Base-by-base conservation (phyloP, 1,140 invertebrate species). In the Pomacea maculata region DNA sequence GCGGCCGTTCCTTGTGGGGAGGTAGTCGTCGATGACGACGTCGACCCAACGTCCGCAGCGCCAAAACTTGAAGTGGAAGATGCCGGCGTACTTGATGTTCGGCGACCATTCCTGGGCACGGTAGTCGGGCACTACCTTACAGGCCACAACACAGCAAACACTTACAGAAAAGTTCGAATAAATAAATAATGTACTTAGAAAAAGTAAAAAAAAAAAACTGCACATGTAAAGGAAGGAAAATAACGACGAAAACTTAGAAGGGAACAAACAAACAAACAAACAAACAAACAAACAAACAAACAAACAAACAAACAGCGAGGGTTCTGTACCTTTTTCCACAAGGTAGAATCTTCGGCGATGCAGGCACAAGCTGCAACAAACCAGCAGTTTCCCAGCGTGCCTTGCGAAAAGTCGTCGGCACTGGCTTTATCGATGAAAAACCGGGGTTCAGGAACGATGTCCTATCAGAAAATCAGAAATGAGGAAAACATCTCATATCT, bases 21-120 rank as follows among this genome's bases (percentile, higher is more conserved):
- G 89, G 81, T 94, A 92, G 88, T 96, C 95, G 87, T 96, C 95
- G 19, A 96, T 93, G 9, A 95, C 91, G 4, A 96, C 93, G 87
- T 96, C 95, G 67, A 94, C 92, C 95, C 95, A 96, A 84, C 94
- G 93, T 5, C 95, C 95, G 89, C 95, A 95, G 84, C 94, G 93
- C 95, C 95, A 95, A 89, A 95, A 95, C 72, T 94, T 92, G 90
- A 95, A 95, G 88, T 95, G 95, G 90, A 86, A 94, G 91, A 88
- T 88, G n/a, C 82, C 90, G 57, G 86, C 85, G 82, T 90, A 87
- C 78, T 87, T 89, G 45, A 86, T 86, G 21, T 86, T 84, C 52
- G 83, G 85, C 14, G 65, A 78, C 88, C 90, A 91, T 80, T 91
- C 90, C 65, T 91, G 90, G n/a, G 86, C 83, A 71, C 89, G 83